Conservation (phyloP, 92 coral and sea anemone species). For the Phenganax subtilis region DNA sequence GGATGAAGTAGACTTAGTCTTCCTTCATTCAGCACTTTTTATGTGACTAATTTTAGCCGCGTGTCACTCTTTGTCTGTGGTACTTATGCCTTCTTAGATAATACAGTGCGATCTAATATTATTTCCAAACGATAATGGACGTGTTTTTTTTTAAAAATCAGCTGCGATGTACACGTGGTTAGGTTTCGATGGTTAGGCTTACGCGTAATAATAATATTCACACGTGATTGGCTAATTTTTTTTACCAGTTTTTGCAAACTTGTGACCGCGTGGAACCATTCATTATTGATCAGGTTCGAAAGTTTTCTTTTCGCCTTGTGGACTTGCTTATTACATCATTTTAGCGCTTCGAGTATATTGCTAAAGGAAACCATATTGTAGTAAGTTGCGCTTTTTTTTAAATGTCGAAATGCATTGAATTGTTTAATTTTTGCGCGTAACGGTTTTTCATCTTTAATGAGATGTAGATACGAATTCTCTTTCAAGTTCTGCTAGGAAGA, state of each 20-base stretch:
- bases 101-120: not conserved
- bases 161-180: conserved; percentile 32
- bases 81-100: not conserved
- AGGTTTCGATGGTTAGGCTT: conserved; percentile 26
- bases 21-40: conserved; percentile 7
- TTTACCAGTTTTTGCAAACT: conserved; percentile 47
- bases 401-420: not conserved
- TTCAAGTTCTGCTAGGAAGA: too few species aligned
- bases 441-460: too few species aligned
- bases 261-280: conserved; percentile 52
- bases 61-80: conserved; percentile 1
- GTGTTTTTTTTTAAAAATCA: conserved; percentile 29
- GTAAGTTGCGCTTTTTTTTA: not conserved
- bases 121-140: conserved; percentile 20
- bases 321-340: conserved; percentile 34
- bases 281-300: conserved; percentile 28
- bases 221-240: conserved; percentile 30
- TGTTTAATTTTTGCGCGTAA: too few species aligned
- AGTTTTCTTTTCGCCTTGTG: conserved; percentile 36
- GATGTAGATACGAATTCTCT: too few species aligned
- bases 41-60: not conserved
- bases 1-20: conserved; percentile 6
- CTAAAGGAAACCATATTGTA: not conserved
- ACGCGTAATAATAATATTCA: not conserved
- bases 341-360: not conserved